These are phyloP conservation scores for Autographa gamma DNA, from an alignment of 2,888 invertebrate species.

Conservation along the genomic window DNA sequence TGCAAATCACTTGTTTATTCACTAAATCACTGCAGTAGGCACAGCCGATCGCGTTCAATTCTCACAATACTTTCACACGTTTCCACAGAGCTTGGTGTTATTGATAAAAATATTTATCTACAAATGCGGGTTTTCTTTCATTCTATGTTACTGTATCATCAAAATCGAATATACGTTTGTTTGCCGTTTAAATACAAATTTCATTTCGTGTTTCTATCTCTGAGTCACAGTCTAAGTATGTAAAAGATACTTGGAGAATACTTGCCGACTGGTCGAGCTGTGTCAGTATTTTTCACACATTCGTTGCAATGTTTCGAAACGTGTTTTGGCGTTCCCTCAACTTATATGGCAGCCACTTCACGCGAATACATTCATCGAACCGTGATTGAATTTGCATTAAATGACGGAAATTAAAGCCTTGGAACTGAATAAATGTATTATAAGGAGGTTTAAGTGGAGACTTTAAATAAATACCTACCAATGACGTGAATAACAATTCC, in stretches of 20 bases:
- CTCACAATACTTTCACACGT: neutral
- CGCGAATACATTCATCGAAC: conserved; percentile 13
- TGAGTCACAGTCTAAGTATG: conserved; percentile 24
- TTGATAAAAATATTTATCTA: neutral
- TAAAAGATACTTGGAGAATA: conserved; percentile 10
- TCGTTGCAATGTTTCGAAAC: conserved; percentile 11
- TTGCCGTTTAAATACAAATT: too few species aligned
- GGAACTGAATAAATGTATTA: conserved; percentile 14
- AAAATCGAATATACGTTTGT: too few species aligned
- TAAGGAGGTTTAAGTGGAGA: conserved; percentile 17
- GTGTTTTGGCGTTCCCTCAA: conserved; percentile 17
- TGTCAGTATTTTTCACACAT: conserved; percentile 22
- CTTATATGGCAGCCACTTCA: neutral
- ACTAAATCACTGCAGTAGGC: conserved; percentile 28
- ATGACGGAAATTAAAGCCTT: conserved; percentile 27
- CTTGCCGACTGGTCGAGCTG: neutral
- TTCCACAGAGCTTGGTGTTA: neutral
- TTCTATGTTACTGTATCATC: too few species aligned
- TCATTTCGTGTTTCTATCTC: neutral
- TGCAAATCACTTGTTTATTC: conserved; percentile 40
- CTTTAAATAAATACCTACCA: conserved; percentile 27
- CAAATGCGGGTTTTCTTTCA: too few species aligned
- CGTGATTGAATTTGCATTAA: conserved; percentile 15
- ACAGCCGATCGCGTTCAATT: conserved; percentile 19
- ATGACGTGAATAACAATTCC: conserved; percentile 17